phyloP scores from a whole-genome alignment of 2,113 vertebrate species.

The sheep (Ovis aries) region DNA sequence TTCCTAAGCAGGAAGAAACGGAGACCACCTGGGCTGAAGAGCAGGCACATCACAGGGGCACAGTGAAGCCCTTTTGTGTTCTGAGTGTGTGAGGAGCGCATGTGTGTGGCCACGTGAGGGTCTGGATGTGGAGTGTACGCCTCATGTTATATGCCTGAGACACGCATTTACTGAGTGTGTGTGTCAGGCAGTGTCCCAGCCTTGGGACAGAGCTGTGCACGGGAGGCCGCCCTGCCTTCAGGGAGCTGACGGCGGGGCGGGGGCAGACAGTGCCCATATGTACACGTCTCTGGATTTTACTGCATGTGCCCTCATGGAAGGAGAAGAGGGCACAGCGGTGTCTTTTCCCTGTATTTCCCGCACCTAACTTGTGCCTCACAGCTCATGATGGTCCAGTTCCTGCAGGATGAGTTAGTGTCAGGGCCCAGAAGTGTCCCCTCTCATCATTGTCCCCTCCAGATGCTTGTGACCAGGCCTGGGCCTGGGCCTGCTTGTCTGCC shows the following conservation, averaged over 20 bases:
- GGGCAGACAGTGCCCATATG: too few species aligned
- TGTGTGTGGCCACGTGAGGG: neutral
- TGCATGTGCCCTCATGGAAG: neutral
- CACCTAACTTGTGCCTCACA: neutral
- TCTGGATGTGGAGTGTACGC: neutral
- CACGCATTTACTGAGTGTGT: neutral
- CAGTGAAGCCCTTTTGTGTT: neutral
- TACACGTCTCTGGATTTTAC: neutral
- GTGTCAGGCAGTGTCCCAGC: neutral
- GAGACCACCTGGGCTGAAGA: neutral
- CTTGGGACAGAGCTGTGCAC: neutral
- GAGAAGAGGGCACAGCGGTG: neutral
- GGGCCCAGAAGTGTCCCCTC: neutral
- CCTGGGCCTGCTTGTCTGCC: neutral
- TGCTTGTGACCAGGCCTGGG: too few species aligned
- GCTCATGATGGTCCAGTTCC: too few species aligned
- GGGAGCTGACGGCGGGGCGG: fast-evolving
- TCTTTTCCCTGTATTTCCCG: neutral
- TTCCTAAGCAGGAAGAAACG: neutral
- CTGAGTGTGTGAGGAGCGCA: fast-evolving
- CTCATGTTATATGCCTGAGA: neutral
- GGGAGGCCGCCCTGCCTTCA: neutral
- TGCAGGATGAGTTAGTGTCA: neutral
- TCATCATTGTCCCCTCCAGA: neutral
- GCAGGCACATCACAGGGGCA: fast-evolving